Conservation (phyloP, 37 sponge, comb jelly and placozoan species). For the Theonella swinhoei region DNA sequence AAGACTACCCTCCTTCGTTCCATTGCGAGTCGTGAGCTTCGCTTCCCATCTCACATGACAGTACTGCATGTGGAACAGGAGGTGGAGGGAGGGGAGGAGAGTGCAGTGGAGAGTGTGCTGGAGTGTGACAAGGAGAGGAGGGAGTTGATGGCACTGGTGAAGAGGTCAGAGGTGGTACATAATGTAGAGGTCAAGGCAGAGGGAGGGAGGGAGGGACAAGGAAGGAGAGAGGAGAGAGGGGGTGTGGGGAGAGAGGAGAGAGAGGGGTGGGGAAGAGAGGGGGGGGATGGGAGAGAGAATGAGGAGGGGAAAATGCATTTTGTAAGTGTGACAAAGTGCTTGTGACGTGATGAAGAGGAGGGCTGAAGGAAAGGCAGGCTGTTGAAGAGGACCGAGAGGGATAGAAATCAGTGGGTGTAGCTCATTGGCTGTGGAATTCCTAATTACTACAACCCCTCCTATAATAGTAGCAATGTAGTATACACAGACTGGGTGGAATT, state of each 20-base stretch:
- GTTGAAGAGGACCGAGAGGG: too few species aligned
- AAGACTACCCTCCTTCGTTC: constrained; percentile 82
- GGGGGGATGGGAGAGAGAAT: background rate
- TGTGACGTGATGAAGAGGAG: too few species aligned
- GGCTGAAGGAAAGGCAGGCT: too few species aligned
- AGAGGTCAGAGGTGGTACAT: constrained; percentile 26
- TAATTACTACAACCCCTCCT: too few species aligned
- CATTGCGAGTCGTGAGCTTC: constrained; percentile 77
- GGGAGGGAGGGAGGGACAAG: background rate
- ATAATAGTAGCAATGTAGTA: too few species aligned
- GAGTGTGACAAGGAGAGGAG: constrained; percentile 79
- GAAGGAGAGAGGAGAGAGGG: constrained; percentile 13
- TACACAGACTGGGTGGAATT: too few species aligned
- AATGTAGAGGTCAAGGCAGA: background rate
- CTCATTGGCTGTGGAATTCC: too few species aligned
- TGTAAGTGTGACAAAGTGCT: too few species aligned
- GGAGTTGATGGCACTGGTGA: constrained; percentile 54
- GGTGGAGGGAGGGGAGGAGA: constrained; percentile 72
- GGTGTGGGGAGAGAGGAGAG: background rate
- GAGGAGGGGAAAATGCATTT: too few species aligned
- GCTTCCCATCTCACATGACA: constrained; percentile 61
- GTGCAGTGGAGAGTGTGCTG: constrained; percentile 80
- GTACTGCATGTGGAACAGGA: constrained; percentile 93
- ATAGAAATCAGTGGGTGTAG: too few species aligned
- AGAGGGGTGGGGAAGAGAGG: background rate